Evolutionary conservation across 2,888 invertebrate species (phyloP).

Genomic region (Tortricodes alternella): DNA sequence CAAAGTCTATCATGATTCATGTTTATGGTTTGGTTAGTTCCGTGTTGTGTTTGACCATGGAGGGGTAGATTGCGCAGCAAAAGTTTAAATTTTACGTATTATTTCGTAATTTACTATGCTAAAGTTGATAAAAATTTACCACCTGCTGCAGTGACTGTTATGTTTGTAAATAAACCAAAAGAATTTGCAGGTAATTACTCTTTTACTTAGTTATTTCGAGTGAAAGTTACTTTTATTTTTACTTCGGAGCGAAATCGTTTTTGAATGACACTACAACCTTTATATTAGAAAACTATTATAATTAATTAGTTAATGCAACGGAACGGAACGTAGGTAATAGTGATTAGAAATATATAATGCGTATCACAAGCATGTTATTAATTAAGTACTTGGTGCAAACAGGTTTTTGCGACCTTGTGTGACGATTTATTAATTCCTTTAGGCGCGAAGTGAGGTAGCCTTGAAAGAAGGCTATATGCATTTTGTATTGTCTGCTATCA

Average conservation of each 20-base stretch:
- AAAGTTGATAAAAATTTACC: conserved; percentile 42
- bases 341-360: conserved; percentile 4
- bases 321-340: background rate
- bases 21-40: conserved; percentile 49
- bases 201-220: conserved; percentile 42
- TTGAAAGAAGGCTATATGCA: conserved; percentile 22
- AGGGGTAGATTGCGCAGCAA: conserved; percentile 49
- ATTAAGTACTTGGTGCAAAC: conserved; percentile 33
- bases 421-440: conserved; percentile 25
- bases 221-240: conserved; percentile 67
- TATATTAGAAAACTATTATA: background rate
- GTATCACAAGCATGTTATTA: background rate
- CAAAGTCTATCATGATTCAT: background rate
- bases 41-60: conserved; percentile 50
- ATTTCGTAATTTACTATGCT: conserved; percentile 55
- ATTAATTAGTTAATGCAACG: conserved; percentile 11
- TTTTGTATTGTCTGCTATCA: no score
- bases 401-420: conserved; percentile 45
- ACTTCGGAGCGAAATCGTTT: conserved; percentile 13
- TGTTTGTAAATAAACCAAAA: conserved; percentile 43
- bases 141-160: conserved; percentile 53
- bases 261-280: background rate
- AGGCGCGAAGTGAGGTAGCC: background rate
- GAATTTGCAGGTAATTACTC: conserved; percentile 56
- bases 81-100: conserved; percentile 46